These are phyloP conservation scores for Pemphredon lugubris DNA, from an alignment of 2,888 invertebrate species.

Conservation along the genomic window DNA sequence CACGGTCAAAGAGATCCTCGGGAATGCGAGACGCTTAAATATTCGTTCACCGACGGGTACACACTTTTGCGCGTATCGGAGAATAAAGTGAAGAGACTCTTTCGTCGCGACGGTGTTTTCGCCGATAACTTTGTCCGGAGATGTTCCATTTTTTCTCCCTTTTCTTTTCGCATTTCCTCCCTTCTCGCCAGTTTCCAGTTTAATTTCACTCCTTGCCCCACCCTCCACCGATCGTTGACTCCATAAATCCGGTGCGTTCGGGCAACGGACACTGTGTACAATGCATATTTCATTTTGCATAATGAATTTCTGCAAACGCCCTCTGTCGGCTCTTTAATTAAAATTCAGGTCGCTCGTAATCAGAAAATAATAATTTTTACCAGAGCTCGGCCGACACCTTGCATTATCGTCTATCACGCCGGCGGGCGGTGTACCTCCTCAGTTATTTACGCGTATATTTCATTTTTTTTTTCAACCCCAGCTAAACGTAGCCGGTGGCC, in stretches of 20 bases:
- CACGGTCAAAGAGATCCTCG: too few species aligned
- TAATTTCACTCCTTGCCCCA: too few species aligned
- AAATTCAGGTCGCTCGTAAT: slow-evolving; percentile 61
- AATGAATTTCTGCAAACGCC: slow-evolving; percentile 55
- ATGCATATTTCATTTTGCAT: slow-evolving; percentile 65
- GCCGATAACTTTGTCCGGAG: too few species aligned
- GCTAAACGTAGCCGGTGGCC: neutral
- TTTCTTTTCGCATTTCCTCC: too few species aligned
- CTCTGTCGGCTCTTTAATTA: slow-evolving; percentile 59
- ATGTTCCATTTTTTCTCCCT: too few species aligned
- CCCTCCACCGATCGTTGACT: neutral
- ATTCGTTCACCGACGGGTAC: too few species aligned
- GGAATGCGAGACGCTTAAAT: too few species aligned
- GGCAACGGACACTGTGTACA: slow-evolving; percentile 47
- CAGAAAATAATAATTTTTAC: slow-evolving; percentile 61
- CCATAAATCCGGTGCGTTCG: slow-evolving; percentile 58
- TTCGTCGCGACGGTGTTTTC: too few species aligned
- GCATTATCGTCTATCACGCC: slow-evolving; percentile 42
- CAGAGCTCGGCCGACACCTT: slow-evolving; percentile 29
- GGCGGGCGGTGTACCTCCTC: slow-evolving; percentile 7
- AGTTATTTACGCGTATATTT: slow-evolving; percentile 35
- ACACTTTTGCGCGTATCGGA: too few species aligned
- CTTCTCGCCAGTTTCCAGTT: too few species aligned
- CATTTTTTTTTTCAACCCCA: too few species aligned
- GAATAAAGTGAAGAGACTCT: neutral